Base-by-base conservation (phyloP, 2,113 vertebrate species). In the Chaetodon auriga region DNA sequence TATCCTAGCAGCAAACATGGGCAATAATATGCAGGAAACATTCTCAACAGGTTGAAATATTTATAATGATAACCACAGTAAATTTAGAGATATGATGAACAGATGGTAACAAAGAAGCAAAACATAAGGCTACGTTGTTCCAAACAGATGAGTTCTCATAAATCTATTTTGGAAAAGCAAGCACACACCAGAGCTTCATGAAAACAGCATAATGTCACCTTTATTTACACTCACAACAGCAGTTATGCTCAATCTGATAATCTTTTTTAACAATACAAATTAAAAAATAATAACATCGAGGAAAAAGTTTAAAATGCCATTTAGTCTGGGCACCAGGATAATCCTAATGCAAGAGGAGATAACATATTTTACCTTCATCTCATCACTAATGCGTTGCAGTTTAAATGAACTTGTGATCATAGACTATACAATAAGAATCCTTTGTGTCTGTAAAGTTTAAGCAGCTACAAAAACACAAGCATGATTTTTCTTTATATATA, bases 401-500 rank as follows among this genome's bases (percentile, higher is more conserved):
- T 84, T 53, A 30, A 68, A 70, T 75, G 1, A 19, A 7, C 19
- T 69, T 74, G 16, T 36, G 12, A 25, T 49, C 25, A 58, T 13
- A 7, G 0, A 49, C n/a, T 55, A 51, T 41, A 69, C 53, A 74
- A 57, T 5, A 10, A 18, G 19, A 48, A 30, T 36, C 10, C 13
- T 48, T 63, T 53, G 19, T 53, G 38, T 70, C 15, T 60, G 2
- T 30, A n/a, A 63, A 51, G 58, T 35, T 54, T 35, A 23, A 68
- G 41, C 3, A 25, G 38, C 35, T 11, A 21, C 21, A 78, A 68
- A 61, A 62, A 14, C 4, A 0, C 38, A 25, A 35, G 18, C 13
- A 0, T 30, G 7, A 38, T 30, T 49, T 45, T 25, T 51, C 43
- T 30, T 91, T 75, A 95, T 51, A 96, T 95, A 68, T 92, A 93